phyloP scores from a whole-genome alignment of 2,797 vertebrate genomes.

The Mycteria americana region DNA sequence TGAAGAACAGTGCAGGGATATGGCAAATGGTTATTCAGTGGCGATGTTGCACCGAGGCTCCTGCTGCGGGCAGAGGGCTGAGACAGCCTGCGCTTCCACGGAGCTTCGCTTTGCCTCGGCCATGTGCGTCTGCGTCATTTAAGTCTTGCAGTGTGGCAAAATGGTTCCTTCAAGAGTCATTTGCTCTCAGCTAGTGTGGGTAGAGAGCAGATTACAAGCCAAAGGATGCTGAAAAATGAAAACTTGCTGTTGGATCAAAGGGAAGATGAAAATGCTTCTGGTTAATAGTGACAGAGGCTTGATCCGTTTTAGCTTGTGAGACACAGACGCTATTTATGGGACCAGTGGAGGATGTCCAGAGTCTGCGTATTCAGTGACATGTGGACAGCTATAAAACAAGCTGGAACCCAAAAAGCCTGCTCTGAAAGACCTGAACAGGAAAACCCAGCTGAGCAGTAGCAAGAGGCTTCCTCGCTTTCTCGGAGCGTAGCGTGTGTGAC shows the following conservation, averaged over 20 bases:
- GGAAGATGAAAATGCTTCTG: background rate
- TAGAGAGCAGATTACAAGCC: background rate
- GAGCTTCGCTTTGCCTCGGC: background rate
- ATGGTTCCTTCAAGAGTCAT: background rate
- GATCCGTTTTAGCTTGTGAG: background rate
- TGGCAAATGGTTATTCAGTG: rapidly evolving
- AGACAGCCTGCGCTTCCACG: background rate
- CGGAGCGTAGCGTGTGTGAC: too few species aligned
- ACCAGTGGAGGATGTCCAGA: background rate
- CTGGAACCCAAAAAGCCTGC: background rate
- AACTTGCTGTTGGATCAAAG: background rate
- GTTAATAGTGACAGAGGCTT: background rate
- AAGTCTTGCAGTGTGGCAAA: background rate
- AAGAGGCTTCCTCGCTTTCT: background rate
- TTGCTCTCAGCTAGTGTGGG: background rate
- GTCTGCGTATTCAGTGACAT: rapidly evolving
- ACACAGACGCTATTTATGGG: background rate
- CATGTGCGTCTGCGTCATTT: rapidly evolving
- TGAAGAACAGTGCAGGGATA: background rate
- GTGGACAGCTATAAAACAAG: background rate
- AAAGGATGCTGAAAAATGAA: background rate
- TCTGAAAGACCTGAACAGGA: background rate
- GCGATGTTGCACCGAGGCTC: too few species aligned
- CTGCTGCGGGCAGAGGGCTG: background rate
- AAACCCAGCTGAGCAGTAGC: background rate